Evolutionary conservation across 2,888 invertebrate species (phyloP), one percentile per base, ranked within the genome.

Genomic region (Choreutis nemorana): DNA sequence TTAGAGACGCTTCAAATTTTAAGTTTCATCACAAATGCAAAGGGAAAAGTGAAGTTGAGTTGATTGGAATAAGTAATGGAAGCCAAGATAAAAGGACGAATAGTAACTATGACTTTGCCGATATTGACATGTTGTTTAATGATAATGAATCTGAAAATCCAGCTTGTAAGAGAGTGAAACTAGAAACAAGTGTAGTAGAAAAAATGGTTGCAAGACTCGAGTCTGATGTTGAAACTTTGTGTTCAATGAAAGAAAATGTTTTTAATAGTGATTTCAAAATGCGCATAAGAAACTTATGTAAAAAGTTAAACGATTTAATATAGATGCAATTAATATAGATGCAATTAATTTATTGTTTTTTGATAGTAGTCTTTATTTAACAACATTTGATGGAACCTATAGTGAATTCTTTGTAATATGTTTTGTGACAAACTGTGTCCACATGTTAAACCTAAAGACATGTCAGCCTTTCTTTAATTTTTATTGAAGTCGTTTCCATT

Each of bases 31-130:
- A 68, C 31, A 65, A 58, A 47, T 68, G 68, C 39, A 12, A 51
- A 2, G 40, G 45, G 28, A 38, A 33, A 27, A 33, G 26, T 38
- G 13, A 30, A 33, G 8, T 16, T 26, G 12, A 36, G 28, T 14
- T 30, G 26, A 26, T 33, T 31, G 3, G 24, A 20, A 4, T 10
- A 8, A 7, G 9, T 29, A 15, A 8, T 2, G 14, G 16, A 11
- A 14, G 26, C 23, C 14, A 29, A 31, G n/a, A 44, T 36, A 30
- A 30, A 35, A 43, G 6, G n/a, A n/a, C n/a, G n/a, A 50, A 39
- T 33, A 50, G 38, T 28, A 63, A 67, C 42, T 71, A 72, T 31
- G 71, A 73, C 36, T 48, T 72, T 8, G 56, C 51, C 2, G 63
- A 71, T 35, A 48, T 68, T 7, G 64, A 72, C 22, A 45, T 52